Conservation (phyloP, 2,888 invertebrate genomes). For the Drosophila mimica region DNA sequence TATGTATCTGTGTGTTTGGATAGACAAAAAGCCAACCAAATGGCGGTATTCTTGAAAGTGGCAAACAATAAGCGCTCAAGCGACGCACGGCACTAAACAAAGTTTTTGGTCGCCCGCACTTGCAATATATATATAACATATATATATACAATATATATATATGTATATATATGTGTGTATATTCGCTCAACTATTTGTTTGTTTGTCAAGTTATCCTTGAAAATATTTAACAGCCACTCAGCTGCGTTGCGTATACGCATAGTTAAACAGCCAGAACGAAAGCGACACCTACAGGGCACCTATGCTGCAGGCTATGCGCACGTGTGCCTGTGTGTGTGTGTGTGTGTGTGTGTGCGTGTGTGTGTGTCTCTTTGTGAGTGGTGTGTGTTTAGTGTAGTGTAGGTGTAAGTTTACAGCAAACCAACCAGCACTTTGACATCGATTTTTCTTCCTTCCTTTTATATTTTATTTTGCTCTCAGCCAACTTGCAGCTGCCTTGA, state of each 20-base stretch:
- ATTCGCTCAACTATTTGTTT: constrained; percentile 55
- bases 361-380: not conserved
- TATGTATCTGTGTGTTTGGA: not conserved
- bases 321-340: constrained; percentile 7
- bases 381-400: constrained; percentile 20
- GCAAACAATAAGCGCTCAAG: constrained; percentile 64
- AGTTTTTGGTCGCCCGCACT: constrained; percentile 58
- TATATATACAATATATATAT: not conserved
- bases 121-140: not conserved
- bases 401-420: constrained; percentile 60
- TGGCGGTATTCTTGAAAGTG: constrained; percentile 59
- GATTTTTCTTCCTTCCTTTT: constrained; percentile 53
- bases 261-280: constrained; percentile 68
- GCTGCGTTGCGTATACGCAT: constrained; percentile 76
- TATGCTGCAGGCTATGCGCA: constrained; percentile 24
- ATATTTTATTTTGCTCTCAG: constrained; percentile 13
- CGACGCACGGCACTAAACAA: constrained; percentile 57
- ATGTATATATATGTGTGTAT: not conserved
- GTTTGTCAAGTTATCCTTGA: constrained; percentile 75
- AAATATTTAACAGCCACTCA: constrained; percentile 78
- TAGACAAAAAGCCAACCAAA: constrained; percentile 41
- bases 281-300: constrained; percentile 73
- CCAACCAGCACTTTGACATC: constrained; percentile 74
- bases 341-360: constrained; percentile 9
- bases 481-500: constrained; percentile 45